Evolutionary conservation across 2,888 invertebrate species (phyloP).

Genomic region (Coenonympha glycerion): DNA sequence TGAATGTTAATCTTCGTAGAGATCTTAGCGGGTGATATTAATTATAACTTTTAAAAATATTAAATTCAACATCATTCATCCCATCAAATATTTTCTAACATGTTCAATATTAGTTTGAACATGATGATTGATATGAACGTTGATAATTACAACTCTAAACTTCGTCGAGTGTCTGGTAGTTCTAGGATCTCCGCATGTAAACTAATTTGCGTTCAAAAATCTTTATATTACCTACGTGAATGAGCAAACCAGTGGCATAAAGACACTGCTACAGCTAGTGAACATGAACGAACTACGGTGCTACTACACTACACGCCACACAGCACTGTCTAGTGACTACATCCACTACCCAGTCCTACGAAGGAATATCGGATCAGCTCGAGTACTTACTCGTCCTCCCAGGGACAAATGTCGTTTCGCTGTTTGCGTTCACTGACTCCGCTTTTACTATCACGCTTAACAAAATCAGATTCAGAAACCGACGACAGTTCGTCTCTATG

Average conservation of each 20-base stretch:
- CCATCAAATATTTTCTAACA: no score
- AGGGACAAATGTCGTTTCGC: conserved; percentile 92
- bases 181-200: no score
- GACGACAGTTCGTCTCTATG: conserved; percentile 63
- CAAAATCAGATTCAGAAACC: conserved; percentile 63
- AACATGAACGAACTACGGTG: conserved; percentile 4
- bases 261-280: not conserved
- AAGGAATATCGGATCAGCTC: conserved; percentile 6
- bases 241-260: conserved; percentile 1
- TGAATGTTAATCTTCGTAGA: no score
- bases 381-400: conserved; percentile 94
- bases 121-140: no score
- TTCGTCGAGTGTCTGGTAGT: no score
- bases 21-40: no score
- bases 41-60: no score
- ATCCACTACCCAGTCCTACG: conserved; percentile 4
- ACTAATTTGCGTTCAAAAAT: not conserved
- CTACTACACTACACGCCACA: conserved; percentile 5
- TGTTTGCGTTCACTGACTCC: conserved; percentile 61
- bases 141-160: no score
- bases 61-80: no score
- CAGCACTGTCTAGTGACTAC: conserved; percentile 14
- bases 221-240: conserved; percentile 15
- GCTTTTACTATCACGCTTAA: conserved; percentile 61
- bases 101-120: no score